These are phyloP conservation scores for Danio kyathit DNA, from an alignment of 2,797 vertebrate species.

Conservation along the genomic window DNA sequence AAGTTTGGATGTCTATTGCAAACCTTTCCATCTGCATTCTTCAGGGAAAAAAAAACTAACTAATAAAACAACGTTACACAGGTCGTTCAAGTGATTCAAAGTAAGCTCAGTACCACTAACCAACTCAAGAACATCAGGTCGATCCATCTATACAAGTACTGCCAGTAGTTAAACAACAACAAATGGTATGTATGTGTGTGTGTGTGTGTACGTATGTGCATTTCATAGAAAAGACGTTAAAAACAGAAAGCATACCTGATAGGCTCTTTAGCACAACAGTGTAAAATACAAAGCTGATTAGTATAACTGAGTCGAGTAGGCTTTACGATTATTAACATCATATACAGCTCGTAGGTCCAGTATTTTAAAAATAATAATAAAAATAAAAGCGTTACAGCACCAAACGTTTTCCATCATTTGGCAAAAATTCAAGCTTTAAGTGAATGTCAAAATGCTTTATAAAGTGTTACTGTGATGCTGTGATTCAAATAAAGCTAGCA, in stretches of 20 bases:
- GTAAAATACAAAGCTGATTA: conserved; percentile 87
- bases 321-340: conserved; percentile 85
- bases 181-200: conserved; percentile 56
- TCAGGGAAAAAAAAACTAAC: conserved; percentile 47
- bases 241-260: conserved; percentile 87
- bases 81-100: conserved; percentile 79
- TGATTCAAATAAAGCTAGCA: conserved; percentile 88
- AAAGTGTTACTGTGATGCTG: conserved; percentile 87
- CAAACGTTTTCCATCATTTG: conserved; percentile 85
- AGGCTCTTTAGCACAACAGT: conserved; percentile 85
- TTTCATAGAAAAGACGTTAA: conserved; percentile 70
- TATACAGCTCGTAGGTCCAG: conserved; percentile 87
- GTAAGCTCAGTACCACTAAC: conserved; percentile 80
- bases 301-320: conserved; percentile 85
- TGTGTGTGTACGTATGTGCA: conserved; percentile 67
- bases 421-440: conserved; percentile 90
- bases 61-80: conserved; percentile 58
- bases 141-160: conserved; percentile 74
- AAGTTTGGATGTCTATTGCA: conserved; percentile 62
- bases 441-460: conserved; percentile 86
- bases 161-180: conserved; percentile 69
- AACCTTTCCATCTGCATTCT: conserved; percentile 68
- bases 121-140: conserved; percentile 79
- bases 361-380: conserved; percentile 72
- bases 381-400: conserved; percentile 85